Base-by-base conservation (phyloP, 1,140 invertebrate species). In the Magallana gigas region DNA sequence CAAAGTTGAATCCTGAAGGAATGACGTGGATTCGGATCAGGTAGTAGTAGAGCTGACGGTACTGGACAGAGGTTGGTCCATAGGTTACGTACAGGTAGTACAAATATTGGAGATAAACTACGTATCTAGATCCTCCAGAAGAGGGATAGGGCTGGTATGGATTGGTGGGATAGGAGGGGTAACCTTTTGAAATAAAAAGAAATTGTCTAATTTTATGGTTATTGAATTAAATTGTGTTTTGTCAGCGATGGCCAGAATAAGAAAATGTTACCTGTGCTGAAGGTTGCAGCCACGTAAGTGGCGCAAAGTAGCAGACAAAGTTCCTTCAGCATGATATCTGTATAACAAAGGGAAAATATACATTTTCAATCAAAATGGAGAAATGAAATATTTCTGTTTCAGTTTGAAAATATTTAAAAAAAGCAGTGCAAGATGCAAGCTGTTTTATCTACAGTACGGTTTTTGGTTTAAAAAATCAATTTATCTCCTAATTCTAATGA, bases 301-400 rank as follows among this genome's bases (percentile, higher is more conserved):
- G 36, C 68, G 8, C 23, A 76, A 18, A 76, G 68, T 29, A 76
- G 68, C 9, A 76, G 23, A 12, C 68, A 76, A 4, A 76, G 1
- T 23, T 76, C 68, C 68, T 76, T 76, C 23, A 76, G 68, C 68
- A 76, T 76, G 18, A 12, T 76, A 29, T 76, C 23, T 64, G 16
- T 16, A 64, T 16, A 48, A 48, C 36, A 48, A 48, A 48, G 36
- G 5, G 36, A 48, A 48, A 48, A 2, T 4, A 48, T 48, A 48
- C 36, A 48, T 48, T 48, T 48, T 48, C 36, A 48, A 48, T 48
- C 36, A 48, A 48, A 48, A 5, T 48, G 36, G 23, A 23, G 0
- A 23, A 62, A 48, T 48, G 1, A 16, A 16, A 48, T 48, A 48
- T 48, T 48, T 48, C 36, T 48, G 2, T 48, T 48, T 48, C 36